Evolutionary conservation across 2,888 invertebrate genomes (phyloP), one percentile per base, ranked within the genome.

Genomic region (Torymus texanus): DNA sequence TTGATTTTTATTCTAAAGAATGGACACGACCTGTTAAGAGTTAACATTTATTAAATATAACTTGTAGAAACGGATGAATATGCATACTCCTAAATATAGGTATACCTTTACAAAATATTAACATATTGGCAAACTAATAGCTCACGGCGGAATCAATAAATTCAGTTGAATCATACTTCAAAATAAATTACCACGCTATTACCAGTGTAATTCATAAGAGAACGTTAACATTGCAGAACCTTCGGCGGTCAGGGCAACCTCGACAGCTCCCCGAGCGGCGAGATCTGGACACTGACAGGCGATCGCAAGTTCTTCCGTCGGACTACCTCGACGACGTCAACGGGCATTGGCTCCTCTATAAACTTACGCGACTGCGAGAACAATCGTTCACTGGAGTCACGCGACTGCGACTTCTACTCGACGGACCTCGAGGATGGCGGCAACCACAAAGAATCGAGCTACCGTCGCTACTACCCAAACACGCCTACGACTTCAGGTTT

Each of bases 401-500:
- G 86, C 4, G 88, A 88, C 68, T 86, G 84, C 18, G 88, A 88
- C 72, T 86, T 86, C 67, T 88, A 88, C 83, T 86, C 85, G n/a
- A 87, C 87, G 41, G 87, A 86, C 67, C 84, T 85, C 81, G 87
- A 88, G 71, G 87, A 87, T 50, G 78, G 82, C 13, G 76, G 82
- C 13, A 82, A 83, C 41, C 78, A 78, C 41, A 86, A 85, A 75
- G 86, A 86, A 68, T 84, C 81, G 24, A 83, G 84, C 16, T 85
- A 85, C 68, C 83, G 87, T 21, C 84, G 86, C 65, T 87, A 83
- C 78, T 87, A 87, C 61, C 86, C 86, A 3, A 86, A 85, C 74
- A 88, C 87, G 0, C 87, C 88, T 56, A 87, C 87, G 24, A 88
- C 88, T 4, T 88, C 88, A 0, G 88, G 88, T 0, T 83, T 88